Evolutionary conservation across 2,797 vertebrate species (phyloP).

Genomic region (Babyrousa celebensis): DNA sequence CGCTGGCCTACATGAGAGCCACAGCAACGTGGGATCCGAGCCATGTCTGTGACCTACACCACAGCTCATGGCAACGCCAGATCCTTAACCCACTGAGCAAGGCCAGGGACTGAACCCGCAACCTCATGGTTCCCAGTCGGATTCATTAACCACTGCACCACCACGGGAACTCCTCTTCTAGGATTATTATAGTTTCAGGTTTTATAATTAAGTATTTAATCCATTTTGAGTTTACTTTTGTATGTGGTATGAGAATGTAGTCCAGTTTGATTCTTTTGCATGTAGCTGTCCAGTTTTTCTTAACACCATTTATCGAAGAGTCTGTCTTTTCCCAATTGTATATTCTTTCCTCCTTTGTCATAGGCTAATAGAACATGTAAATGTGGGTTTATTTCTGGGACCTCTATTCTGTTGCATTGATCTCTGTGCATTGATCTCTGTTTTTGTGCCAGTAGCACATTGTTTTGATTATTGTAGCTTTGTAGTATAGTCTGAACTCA

Average conservation of each 20-base stretch:
- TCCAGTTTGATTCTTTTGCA: not conserved
- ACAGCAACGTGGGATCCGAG: too few relatives aligned
- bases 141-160: too few relatives aligned
- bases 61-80: too few relatives aligned
- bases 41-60: too few relatives aligned
- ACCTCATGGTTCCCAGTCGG: too few relatives aligned
- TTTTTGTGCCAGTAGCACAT: not conserved
- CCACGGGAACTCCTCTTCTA: not conserved
- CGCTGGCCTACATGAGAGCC: too few relatives aligned
- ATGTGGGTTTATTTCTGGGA: not conserved
- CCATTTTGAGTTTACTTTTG: not conserved
- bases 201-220: not conserved
- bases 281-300: not conserved
- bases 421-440: not conserved
- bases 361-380: not conserved
- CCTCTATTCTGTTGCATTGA: not conserved
- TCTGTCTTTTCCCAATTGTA: not conserved
- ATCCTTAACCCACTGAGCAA: too few relatives aligned
- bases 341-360: too few relatives aligned
- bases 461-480: not conserved
- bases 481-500: not conserved
- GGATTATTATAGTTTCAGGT: not conserved
- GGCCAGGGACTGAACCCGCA: too few relatives aligned
- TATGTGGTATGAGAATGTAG: not conserved
- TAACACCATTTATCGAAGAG: not conserved